Evolutionary conservation across 23 tunicate species (phyloP), one percentile per base, ranked within the genome.

Genomic region (Halocynthia aurantium): DNA sequence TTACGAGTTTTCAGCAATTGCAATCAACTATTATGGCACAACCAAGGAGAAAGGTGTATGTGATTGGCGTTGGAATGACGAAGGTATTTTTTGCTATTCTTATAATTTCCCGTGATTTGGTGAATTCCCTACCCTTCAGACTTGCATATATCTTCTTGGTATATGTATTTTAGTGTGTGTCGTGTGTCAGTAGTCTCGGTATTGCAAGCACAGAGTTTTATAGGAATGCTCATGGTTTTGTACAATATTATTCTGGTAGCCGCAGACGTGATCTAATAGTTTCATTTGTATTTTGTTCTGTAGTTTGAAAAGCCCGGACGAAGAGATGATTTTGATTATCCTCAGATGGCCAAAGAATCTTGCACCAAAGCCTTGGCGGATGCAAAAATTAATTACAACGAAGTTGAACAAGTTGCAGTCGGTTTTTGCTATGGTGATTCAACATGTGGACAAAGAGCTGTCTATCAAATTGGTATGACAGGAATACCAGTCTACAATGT

Each of bases 41-140:
- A 51, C 70, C 50, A 18, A 56, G 54, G 65, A 84, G 97, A 87
- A 95, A 95, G 78, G 96, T 85, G 49, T 95, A 88, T 75, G 99
- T 95, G 19, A 86, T 95, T 67, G 99, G 99, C 6, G 99, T 95
- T 73, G 99, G 99, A 72, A 95, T 95, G 99, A 95, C 99, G 50
- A 95, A 95, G 81, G 97, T 91, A 63, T 53, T 58, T 15, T 58
- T 13, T 58, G 63, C 63, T 58, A 58, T 13, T 58, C 15, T 13
- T 58, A 58, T 58, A 58, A 58, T 13, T 31, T 31, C 44, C 44
- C 4, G 1, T 31, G 44, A 0, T 31, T 31, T 31, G 44, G 44
- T 31, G 44, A 4, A 31, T 31, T 31, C 44, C 44, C 44, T 4
- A 4, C 44, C 1, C 44, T 31, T 31, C 44, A 31, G 44, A 0